Evolutionary conservation across 2,113 vertebrate species (phyloP), one percentile per base, ranked within the genome.

Genomic region (Phoenicopterus ruber): DNA sequence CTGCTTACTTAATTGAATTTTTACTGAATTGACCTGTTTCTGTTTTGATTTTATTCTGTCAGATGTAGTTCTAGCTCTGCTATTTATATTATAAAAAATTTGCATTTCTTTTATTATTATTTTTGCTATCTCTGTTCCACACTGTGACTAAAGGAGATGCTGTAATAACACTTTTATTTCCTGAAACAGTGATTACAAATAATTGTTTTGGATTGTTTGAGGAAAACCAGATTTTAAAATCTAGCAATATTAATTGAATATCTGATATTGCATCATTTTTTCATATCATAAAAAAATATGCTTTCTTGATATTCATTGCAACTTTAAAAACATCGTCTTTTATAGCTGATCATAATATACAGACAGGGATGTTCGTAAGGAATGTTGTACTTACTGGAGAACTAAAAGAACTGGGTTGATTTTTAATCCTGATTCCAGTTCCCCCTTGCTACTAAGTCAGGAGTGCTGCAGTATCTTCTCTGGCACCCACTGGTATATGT

Each of bases 381-480:
- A 93, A 34, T 82, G 4, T 55, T 85, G 40, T 92, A 87, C 81
- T 95, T 77, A 90, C 59, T 69, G 46, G 71, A 77, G 66, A 91
- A 77, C 71, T 91, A 20, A 95, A 94, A 80, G 67, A 93, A 50
- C 76, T 92, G 73, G 47, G 46, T 90, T 88, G 80, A 87, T 96
- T 93, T 95, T 94, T 70, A 96, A 83, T 96, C 71, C 85, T 91
- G 59, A 84, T 95, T 88, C 54, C 40, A 50, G 1, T 86, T 83
- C 42, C 69, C 65, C 76, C 55, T 92, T 36, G 10, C 87, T 94
- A 86, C 82, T 94, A 92, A 98, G 71, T 95, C 81, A 87, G 90
- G 74, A 96, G 91, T 84, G 69, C 93, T 96, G 96, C 96, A 97
- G 97, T 95, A 86, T 97, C 96, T 97, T 93, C 79, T 97, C 73